Base-by-base conservation (phyloP, 2,113 vertebrate species). In the Malurus elegans region DNA sequence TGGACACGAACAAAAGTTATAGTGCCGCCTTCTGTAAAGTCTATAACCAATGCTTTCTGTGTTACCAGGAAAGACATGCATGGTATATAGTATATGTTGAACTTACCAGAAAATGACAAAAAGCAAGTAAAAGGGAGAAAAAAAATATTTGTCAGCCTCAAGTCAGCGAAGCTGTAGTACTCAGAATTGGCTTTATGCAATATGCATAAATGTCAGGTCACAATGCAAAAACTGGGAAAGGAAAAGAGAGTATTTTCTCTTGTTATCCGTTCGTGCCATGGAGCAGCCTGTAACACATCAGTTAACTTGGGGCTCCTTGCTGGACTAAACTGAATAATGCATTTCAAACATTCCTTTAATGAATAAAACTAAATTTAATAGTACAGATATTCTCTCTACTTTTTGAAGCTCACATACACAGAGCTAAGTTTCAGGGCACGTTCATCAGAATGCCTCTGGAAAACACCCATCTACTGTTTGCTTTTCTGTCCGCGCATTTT, bases 201-300 rank as follows among this genome's bases (percentile, higher is more conserved):
- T 78, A 93, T 75, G 91, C 76, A 96, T 91, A 92, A 92, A 88
- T 79, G 93, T 60, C 66, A 94, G 86, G 65, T 90, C 71, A 94
- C 44, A 64, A 74, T 50, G 34, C 48, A 83, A 69, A 79, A 92
- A 66, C 38, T 29, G 38, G n/a, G 56, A 84, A 72, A 90, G 21
- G 50, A 91, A 92, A 95, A 90, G 6, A 60, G 72, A 85, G 34
- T 36, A 62, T 74, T 65, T 88, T 75, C 42, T 87, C 31, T 50
- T 79, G 44, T 81, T 67, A 64, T 45, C 72, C 58, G 85, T 82
- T 83, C 0, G 5, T 76, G 70, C 73, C 56, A 81, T 0, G 3
- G 64, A 86, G 51, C 25, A 86, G 60, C 25, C 57, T 45, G 21
- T 26, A 84, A 60, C 53, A 78, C 80, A 95, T 40, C 69, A 79